phyloP scores from a whole-genome alignment of 1,140 invertebrate species.

The Leptinotarsa lineolata region DNA sequence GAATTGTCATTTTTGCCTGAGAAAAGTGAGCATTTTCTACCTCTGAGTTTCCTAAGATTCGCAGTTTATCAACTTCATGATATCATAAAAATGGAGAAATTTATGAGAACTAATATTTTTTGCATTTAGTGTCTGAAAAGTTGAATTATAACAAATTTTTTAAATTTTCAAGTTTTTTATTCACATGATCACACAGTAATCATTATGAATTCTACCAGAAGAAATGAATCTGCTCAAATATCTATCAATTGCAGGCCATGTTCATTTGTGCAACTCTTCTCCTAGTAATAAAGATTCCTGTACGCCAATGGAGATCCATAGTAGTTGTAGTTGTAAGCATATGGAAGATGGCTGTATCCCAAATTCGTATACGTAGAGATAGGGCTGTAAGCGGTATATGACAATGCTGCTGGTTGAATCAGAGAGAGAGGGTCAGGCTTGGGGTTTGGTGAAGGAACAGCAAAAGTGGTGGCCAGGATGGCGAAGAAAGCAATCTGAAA shows the following conservation, averaged over 20 bases:
- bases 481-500: constrained; percentile 32
- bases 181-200: neutral
- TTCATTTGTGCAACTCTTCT: neutral
- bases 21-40: no score
- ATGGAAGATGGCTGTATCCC: constrained; percentile 22
- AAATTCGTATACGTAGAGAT: constrained; percentile 13
- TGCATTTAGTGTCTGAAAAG: no score
- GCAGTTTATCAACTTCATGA: no score
- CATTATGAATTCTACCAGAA: neutral
- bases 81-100: no score
- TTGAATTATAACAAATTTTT: no score
- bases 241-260: constrained; percentile 21
- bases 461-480: constrained; percentile 30
- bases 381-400: constrained; percentile 19
- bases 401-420: neutral
- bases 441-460: constrained; percentile 28
- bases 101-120: no score
- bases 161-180: no score
- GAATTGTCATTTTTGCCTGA: no score
- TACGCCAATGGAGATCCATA: constrained; percentile 17
- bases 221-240: constrained; percentile 17
- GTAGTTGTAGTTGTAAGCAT: constrained; percentile 27
- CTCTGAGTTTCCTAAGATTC: no score
- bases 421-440: constrained; percentile 1
- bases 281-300: constrained; percentile 16